A percentile compares a stretch with the other conserved stretches of the same genome.
phyloP scores from a whole-genome alignment of 2,888 invertebrate genomes.

The Idaea straminata region DNA sequence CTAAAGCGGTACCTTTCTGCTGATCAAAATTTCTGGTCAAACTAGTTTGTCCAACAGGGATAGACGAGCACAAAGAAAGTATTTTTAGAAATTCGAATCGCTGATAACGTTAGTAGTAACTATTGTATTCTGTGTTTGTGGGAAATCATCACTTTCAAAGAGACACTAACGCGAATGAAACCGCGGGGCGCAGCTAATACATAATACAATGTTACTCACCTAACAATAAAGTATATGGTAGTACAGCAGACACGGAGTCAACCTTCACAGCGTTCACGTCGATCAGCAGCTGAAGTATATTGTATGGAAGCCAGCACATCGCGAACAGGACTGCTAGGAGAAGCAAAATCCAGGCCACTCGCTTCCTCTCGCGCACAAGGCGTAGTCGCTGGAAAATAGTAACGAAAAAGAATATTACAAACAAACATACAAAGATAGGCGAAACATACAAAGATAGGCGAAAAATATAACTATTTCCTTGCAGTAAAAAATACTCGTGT shows the following conservation, averaged over 20 bases:
- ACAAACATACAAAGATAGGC: too few relatives aligned
- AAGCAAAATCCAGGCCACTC: slow-evolving; percentile 87
- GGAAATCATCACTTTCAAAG: too few relatives aligned
- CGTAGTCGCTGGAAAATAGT: slow-evolving; percentile 46
- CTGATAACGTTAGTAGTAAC: too few relatives aligned
- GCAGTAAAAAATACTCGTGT: neutral
- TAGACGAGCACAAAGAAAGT: too few relatives aligned
- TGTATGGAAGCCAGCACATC: slow-evolving; percentile 89
- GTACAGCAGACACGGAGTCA: slow-evolving; percentile 59
- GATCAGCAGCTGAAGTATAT: slow-evolving; percentile 83
- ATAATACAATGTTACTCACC: slow-evolving; percentile 38
- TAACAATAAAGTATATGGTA: slow-evolving; percentile 84
- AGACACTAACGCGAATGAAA: neutral
- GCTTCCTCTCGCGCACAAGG: slow-evolving; percentile 72
- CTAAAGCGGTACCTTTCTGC: too few relatives aligned
- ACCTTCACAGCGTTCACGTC: slow-evolving; percentile 78
- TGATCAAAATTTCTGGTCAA: too few relatives aligned
- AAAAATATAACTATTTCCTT: neutral
- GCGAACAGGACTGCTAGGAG: slow-evolving; percentile 87
- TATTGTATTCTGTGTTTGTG: too few relatives aligned
- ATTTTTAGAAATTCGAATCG: too few relatives aligned
- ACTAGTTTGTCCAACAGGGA: too few relatives aligned
- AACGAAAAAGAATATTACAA: neutral
- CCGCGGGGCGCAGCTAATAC: too few relatives aligned
- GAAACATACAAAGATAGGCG: too few relatives aligned